Evolutionary conservation across 1,140 invertebrate genomes (phyloP).

Genomic region (Apis laboriosa): DNA sequence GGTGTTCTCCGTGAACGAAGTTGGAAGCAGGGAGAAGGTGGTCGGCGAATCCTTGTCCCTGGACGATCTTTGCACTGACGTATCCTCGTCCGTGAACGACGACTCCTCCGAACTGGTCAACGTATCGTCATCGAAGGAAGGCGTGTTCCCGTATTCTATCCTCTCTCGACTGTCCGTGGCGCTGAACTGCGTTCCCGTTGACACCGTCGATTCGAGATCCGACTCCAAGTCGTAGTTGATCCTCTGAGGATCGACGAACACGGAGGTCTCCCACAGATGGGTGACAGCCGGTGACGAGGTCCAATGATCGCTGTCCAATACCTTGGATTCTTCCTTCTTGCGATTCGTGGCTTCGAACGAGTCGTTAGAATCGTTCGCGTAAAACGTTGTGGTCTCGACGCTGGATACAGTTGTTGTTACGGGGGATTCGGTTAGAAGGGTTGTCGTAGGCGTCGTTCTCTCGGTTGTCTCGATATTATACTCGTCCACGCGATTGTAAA

Average conservation of each 20-base stretch:
- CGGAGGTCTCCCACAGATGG: constrained; percentile 84
- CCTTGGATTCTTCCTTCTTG: neutral
- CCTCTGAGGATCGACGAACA: constrained; percentile 86
- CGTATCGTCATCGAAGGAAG: constrained; percentile 18
- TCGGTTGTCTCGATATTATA: constrained; percentile 30
- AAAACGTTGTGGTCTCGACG: constrained; percentile 30
- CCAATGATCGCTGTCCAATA: constrained; percentile 78
- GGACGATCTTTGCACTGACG: constrained; percentile 5
- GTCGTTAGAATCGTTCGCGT: neutral
- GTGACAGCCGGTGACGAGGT: constrained; percentile 82
- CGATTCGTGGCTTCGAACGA: neutral
- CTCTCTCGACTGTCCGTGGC: constrained; percentile 2
- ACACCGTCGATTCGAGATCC: constrained; percentile 60
- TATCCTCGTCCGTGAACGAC: constrained; percentile 45
- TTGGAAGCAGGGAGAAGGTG: constrained; percentile 75
- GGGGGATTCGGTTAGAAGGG: constrained; percentile 20
- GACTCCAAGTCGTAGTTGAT: constrained; percentile 85
- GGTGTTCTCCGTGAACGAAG: constrained; percentile 61
- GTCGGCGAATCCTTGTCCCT: constrained; percentile 76
- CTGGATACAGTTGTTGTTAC: constrained; percentile 24
- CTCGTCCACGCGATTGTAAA: constrained; percentile 54
- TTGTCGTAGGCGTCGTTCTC: neutral
- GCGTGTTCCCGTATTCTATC: constrained; percentile 57
- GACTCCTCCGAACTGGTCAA: neutral
- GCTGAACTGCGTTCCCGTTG: neutral